Base-by-base conservation (phyloP, 2,888 invertebrate genomes). In the Lysandra coridon region DNA sequence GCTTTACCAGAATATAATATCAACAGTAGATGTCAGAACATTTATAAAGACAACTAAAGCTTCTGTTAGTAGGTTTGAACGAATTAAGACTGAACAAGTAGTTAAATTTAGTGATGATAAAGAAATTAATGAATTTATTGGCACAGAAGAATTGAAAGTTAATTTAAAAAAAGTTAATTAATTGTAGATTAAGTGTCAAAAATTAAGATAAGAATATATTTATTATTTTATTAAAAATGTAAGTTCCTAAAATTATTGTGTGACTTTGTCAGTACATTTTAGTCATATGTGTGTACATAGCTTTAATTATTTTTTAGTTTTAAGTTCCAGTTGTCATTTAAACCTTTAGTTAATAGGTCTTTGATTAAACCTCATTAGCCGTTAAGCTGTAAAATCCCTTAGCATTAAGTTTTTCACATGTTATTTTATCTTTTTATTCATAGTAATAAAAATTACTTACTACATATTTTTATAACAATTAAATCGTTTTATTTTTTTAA, bases 51-150 rank as follows among this genome's bases (percentile, higher is more conserved):
- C 83, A 12, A 73, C 78, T 33, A 83, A 83, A 78, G 64, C 4
- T 17, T 81, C 81, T 73, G 82, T 81, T 10, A 80, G n/a, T 73
- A 82, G 85, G 78, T 40, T 62, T 78, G 81, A 83, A 76, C 83
- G 85, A 57, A 80, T 85, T 40, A 84, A 84, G 82, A 83, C 82
- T 0, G 85, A 85, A 83, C 81, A 81, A 57, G 78, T 57, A 79
- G 75, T 83, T 37, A 81, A 82, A 14, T 84, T 84, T 53, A 79
- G 73, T 49, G 80, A 37, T 69, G 82, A 84, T 14, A 79, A 80
- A 64, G 84, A 85, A 82, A 85, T 85, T 79, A 80, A 62, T 2
- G 79, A 83, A 79, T 85, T 83, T 80, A 83, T 85, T 78, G 79
- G 33, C 49, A 75, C 14, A 7, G 80, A 81, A 37, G 81, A 81